A percentile compares a stretch with the other conserved stretches of the same genome.
These are phyloP conservation scores for Schizotus pectinicornis DNA, from an alignment of 2,888 invertebrate genomes.

Conservation along the genomic window DNA sequence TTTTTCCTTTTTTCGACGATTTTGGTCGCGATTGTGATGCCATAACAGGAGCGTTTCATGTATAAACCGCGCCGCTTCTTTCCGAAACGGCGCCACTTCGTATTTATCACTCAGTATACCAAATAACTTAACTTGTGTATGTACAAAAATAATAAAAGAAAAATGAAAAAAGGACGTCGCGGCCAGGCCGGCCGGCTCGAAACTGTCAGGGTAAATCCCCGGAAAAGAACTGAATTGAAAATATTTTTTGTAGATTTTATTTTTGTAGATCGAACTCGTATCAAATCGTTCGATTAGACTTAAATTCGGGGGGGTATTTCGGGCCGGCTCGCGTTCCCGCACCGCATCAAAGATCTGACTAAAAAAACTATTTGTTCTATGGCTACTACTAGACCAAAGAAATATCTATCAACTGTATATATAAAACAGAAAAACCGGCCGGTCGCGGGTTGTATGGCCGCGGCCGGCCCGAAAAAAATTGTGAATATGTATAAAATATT, in stretches of 20 bases:
- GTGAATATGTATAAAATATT: conserved; percentile 59
- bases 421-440: conserved; percentile 49
- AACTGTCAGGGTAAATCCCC: conserved; percentile 45
- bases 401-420: conserved; percentile 57
- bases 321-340: conserved; percentile 38
- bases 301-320: conserved; percentile 38
- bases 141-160: conserved; percentile 32
- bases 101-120: conserved; percentile 47
- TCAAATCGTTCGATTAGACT: conserved; percentile 41
- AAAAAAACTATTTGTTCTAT: conserved; percentile 42
- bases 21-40: conserved; percentile 22
- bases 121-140: conserved; percentile 41
- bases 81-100: conserved; percentile 4
- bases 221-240: conserved; percentile 45
- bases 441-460: conserved; percentile 37
- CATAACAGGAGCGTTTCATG: conserved; percentile 29
- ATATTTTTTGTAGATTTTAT: conserved; percentile 48
- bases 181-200: conserved; percentile 36
- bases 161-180: conserved; percentile 25
- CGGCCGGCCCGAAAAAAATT: conserved; percentile 51
- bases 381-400: conserved; percentile 59
- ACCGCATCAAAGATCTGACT: conserved; percentile 34
- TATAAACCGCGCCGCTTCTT: conserved; percentile 9
- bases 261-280: conserved; percentile 47
- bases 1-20: not conserved